Evolutionary conservation across 2,113 vertebrate genomes (phyloP).

Genomic region (Oryzias javanicus): DNA sequence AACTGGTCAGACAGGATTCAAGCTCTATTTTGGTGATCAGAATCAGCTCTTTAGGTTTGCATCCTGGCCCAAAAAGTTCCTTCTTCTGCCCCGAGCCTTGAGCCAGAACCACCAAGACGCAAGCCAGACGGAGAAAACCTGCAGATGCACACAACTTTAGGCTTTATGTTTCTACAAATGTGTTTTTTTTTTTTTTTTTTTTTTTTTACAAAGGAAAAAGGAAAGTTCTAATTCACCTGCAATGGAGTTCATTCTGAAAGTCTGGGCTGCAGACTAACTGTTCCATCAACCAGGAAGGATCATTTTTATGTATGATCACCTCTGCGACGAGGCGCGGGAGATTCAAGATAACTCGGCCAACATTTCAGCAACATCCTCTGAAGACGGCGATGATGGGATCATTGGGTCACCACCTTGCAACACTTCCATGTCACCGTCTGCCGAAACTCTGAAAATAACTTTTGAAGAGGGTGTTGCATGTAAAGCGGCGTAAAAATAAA

Average conservation of each 20-base stretch:
- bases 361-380: conserved; percentile 12
- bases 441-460: conserved; percentile 6
- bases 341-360: conserved; percentile 10
- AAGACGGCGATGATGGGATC: conserved; percentile 10
- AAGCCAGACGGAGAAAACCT: conserved; percentile 24
- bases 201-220: no score
- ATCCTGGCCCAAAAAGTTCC: background rate
- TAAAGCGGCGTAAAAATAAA: background rate
- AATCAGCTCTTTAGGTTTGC: conserved; percentile 8
- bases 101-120: conserved; percentile 28
- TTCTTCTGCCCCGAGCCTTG: background rate
- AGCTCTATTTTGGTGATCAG: conserved; percentile 1
- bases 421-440: background rate
- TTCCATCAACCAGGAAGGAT: background rate
- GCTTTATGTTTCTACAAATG: no score
- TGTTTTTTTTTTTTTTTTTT: no score
- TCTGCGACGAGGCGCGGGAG: conserved; percentile 8
- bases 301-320: background rate
- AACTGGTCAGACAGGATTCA: background rate
- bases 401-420: conserved; percentile 4
- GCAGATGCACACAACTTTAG: background rate
- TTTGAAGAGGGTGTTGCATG: background rate
- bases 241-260: conserved; percentile 24
- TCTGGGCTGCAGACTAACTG: background rate
- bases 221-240: conserved; percentile 40